Conservation (phyloP, 1,140 invertebrate genomes). For the Hycleus cichorii region DNA sequence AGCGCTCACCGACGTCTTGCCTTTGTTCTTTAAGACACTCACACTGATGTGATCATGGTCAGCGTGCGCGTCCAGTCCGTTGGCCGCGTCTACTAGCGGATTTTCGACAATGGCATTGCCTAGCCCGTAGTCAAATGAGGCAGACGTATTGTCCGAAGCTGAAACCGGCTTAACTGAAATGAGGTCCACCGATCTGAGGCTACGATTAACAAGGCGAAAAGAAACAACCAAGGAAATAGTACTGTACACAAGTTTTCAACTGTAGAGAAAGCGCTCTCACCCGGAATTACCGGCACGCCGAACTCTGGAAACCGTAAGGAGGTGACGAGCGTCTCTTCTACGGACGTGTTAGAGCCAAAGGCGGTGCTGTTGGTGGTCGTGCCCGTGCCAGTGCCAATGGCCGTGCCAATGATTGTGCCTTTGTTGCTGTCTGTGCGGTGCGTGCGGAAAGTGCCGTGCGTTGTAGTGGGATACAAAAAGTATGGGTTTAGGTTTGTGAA, state of each 20-base stretch:
- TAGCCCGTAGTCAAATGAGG: conserved; percentile 37
- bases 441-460: conserved; percentile 35
- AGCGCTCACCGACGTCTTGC: conserved; percentile 21
- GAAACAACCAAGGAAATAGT: conserved; percentile 8
- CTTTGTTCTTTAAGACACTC: conserved; percentile 38
- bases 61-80: conserved; percentile 37
- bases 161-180: conserved; percentile 46
- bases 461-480: conserved; percentile 48
- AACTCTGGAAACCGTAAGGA: conserved; percentile 37
- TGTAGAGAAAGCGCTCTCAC: conserved; percentile 34
- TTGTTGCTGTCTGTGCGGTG: conserved; percentile 33
- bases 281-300: conserved; percentile 29
- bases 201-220: conserved; percentile 9
- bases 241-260: conserved; percentile 10
- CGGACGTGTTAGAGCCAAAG: conserved; percentile 35
- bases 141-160: conserved; percentile 40
- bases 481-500: conserved; percentile 50
- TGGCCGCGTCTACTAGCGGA: conserved; percentile 39
- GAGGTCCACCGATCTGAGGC: conserved; percentile 29
- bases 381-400: conserved; percentile 35
- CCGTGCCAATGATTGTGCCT: conserved; percentile 30
- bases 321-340: conserved; percentile 40
- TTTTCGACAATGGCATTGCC: conserved; percentile 38
- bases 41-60: conserved; percentile 37
- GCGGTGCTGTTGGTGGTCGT: conserved; percentile 34